phyloP scores from a whole-genome alignment of 2,888 invertebrate species.

The Stomorhina lunata region DNA sequence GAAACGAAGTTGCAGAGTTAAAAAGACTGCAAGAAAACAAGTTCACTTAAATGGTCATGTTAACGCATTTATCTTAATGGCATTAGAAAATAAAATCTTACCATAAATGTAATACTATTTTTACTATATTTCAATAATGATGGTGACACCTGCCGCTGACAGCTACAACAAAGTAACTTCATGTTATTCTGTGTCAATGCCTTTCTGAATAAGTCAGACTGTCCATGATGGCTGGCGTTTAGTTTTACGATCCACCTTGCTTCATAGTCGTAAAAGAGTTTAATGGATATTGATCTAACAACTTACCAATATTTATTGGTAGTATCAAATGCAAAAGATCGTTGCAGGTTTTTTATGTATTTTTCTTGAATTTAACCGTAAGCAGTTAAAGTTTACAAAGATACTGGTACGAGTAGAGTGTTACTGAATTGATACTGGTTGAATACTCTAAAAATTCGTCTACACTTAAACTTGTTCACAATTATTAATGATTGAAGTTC shows the following conservation, averaged over 20 bases:
- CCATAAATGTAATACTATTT: background rate
- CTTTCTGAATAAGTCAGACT: background rate
- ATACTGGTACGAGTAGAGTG: background rate
- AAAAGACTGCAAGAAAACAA: background rate
- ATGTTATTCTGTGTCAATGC: conserved; percentile 51
- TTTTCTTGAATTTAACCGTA: conserved; percentile 1
- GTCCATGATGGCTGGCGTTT: background rate
- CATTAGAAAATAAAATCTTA: background rate
- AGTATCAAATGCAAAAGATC: background rate
- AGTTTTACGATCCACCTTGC: background rate
- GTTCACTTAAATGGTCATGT: background rate
- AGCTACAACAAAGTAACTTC: background rate
- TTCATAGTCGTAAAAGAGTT: background rate
- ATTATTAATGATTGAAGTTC: conserved; percentile 42
- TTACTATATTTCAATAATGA: background rate
- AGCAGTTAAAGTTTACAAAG: background rate
- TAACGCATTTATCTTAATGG: background rate
- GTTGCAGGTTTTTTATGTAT: background rate
- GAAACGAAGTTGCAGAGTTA: background rate
- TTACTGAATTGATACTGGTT: background rate
- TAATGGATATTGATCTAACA: background rate
- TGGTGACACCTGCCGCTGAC: conserved; percentile 21
- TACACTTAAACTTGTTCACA: conserved; percentile 52
- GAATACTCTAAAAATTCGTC: background rate
- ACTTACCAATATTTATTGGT: background rate